Evolutionary conservation across 1,140 invertebrate species (phyloP).

Genomic region (Whitmania pigra): DNA sequence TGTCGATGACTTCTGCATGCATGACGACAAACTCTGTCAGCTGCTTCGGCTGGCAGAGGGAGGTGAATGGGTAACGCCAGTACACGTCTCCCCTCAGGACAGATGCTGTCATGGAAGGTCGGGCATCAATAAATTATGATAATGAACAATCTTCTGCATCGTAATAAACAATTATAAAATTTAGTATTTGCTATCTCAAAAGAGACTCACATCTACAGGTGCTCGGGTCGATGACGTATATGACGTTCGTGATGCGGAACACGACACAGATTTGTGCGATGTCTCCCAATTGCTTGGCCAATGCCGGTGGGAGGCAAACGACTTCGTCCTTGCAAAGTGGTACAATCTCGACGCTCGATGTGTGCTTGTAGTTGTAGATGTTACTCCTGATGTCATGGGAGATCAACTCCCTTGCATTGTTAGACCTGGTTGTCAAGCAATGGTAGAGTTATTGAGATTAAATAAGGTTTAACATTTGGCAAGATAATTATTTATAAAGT

Average conservation of each 20-base stretch:
- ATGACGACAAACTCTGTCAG: slow-evolving; percentile 85
- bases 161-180: not conserved
- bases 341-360: slow-evolving; percentile 77
- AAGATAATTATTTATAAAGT: not conserved
- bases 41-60: slow-evolving; percentile 78
- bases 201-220: slow-evolving; percentile 64
- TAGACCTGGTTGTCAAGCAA: slow-evolving; percentile 47
- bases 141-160: too few relatives aligned
- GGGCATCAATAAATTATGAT: too few relatives aligned
- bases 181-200: not conserved
- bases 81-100: slow-evolving; percentile 67
- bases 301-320: slow-evolving; percentile 74
- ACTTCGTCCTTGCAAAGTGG: slow-evolving; percentile 90
- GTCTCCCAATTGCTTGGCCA: slow-evolving; percentile 77
- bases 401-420: slow-evolving; percentile 83
- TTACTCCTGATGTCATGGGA: slow-evolving; percentile 96
- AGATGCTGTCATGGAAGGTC: slow-evolving; percentile 41
- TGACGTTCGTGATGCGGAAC: slow-evolving; percentile 68
- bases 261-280: slow-evolving; percentile 82
- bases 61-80: slow-evolving; percentile 72
- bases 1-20: slow-evolving; percentile 71
- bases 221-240: slow-evolving; percentile 85
- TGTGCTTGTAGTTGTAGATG: slow-evolving; percentile 83
- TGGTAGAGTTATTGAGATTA: not conserved
- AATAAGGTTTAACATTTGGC: not conserved